A percentile compares a stretch with the other conserved stretches of the same genome.
phyloP scores from a whole-genome alignment of 23 tunicate species.

The Trididemnum nubilum region DNA sequence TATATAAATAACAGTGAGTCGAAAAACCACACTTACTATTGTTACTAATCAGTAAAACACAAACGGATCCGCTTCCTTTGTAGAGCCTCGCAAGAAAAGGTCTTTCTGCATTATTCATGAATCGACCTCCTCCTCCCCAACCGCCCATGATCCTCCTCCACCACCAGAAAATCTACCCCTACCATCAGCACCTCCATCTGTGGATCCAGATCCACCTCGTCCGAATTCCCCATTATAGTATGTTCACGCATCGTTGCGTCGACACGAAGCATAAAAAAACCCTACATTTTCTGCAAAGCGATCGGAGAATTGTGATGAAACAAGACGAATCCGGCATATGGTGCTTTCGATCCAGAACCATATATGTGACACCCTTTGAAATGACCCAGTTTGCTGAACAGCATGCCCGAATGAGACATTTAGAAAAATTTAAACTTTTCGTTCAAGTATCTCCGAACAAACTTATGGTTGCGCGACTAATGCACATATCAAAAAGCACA shows the following conservation, averaged over 20 bases:
- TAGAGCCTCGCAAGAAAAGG: conserved; percentile 18
- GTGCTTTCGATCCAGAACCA: too few relatives aligned
- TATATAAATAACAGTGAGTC: too few relatives aligned
- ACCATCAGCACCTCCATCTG: conserved; percentile 90
- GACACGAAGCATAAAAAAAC: conserved; percentile 40
- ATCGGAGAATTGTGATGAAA: conserved; percentile 17
- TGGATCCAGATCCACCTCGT: conserved; percentile 88
- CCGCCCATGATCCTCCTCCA: conserved; percentile 81
- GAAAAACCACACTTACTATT: too few relatives aligned
- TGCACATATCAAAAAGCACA: too few relatives aligned
- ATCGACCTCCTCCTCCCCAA: conserved; percentile 95
- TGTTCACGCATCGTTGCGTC: conserved; percentile 16
- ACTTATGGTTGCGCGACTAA: too few relatives aligned
- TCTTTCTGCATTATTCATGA: conserved; percentile 67
- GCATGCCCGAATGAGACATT: too few relatives aligned
- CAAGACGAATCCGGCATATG: conserved; percentile 34
- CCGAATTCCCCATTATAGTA: conserved; percentile 97
- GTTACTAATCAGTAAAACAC: conserved; percentile 68
- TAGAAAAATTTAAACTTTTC: too few relatives aligned
- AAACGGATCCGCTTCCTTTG: conserved; percentile 65
- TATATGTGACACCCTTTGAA: too few relatives aligned
- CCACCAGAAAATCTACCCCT: conserved; percentile 93
- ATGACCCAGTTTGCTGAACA: too few relatives aligned
- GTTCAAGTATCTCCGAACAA: too few relatives aligned
- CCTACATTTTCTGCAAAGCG: conserved; percentile 76